Evolutionary conservation across 2,113 vertebrate species (phyloP).

Genomic region (Austrofundulus limnaeus): DNA sequence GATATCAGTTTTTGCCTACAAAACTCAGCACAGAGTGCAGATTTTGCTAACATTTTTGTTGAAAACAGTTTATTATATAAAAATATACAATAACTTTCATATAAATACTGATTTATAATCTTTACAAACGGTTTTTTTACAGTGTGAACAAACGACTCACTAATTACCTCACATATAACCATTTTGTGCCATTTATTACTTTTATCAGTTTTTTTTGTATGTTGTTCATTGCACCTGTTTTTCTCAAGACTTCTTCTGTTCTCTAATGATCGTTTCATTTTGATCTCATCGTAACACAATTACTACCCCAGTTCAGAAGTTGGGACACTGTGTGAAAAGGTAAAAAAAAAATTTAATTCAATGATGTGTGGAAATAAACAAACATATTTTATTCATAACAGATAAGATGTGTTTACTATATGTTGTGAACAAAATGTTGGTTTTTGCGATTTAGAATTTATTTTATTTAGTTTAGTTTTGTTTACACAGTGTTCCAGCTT

Average conservation of each 20-base stretch:
- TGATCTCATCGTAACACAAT: conserved; percentile 8
- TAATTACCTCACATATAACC: conserved; percentile 36
- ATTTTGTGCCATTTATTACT: background rate
- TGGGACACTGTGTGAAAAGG: no score
- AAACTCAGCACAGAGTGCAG: conserved; percentile 5
- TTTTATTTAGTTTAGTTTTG: no score
- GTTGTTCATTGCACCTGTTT: no score
- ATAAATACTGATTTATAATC: background rate
- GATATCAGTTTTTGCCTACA: no score
- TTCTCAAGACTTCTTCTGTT: conserved; percentile 4
- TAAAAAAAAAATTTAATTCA: no score
- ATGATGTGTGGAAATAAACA: no score
- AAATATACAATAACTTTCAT: no score
- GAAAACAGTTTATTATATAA: conserved; percentile 6
- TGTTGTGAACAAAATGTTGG: background rate
- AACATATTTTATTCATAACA: no score
- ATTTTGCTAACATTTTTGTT: background rate
- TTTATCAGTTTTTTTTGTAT: background rate
- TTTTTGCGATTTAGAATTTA: no score
- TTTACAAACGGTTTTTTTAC: conserved; percentile 6
- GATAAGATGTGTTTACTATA: no score
- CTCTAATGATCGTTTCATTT: conserved; percentile 12
- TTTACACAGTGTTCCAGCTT: no score
- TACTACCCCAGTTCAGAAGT: no score
- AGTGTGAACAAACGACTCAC: conserved; percentile 31